Evolutionary conservation across 2,113 vertebrate species (phyloP).

Genomic region (Pachypanchax playfairii): DNA sequence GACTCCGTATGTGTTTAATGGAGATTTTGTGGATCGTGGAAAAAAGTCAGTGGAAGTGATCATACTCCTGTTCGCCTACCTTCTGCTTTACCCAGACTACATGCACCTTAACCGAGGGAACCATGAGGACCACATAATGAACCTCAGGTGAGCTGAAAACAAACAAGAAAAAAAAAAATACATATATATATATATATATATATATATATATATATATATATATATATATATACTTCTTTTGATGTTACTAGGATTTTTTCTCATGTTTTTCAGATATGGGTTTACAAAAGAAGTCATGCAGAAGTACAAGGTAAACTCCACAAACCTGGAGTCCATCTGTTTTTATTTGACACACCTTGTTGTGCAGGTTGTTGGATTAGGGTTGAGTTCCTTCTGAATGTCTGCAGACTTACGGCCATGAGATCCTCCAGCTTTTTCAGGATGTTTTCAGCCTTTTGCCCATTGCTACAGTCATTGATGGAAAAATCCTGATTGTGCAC

Average conservation of each 20-base stretch:
- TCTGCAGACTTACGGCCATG: constrained; percentile 81
- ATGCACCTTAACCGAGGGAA: constrained; percentile 95
- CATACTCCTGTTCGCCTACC: constrained; percentile 88
- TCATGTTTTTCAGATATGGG: constrained; percentile 87
- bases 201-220: too few species aligned
- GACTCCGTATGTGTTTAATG: constrained; percentile 93
- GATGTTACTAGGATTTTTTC: neutral
- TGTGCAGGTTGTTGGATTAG: neutral
- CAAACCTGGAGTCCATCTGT: neutral
- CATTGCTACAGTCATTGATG: constrained; percentile 89
- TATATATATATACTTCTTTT: too few species aligned
- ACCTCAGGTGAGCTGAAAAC: constrained; percentile 84
- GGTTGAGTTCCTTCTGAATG: neutral
- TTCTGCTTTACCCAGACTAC: constrained; percentile 91
- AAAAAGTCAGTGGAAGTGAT: constrained; percentile 91
- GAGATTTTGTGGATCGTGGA: constrained; percentile 97
- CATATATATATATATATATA: too few species aligned
- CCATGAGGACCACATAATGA: constrained; percentile 97
- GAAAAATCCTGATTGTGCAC: constrained; percentile 91
- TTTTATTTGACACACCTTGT: neutral
- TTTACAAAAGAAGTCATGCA: constrained; percentile 93
- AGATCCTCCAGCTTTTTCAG: constrained; percentile 86
- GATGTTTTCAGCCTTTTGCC: constrained; percentile 94
- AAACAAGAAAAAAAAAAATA: neutral
- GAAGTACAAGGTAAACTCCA: constrained; percentile 86